Percentiles rank a stretch among this genome's conserved stretches.
Conservation (phyloP, 2,113 vertebrate species). For the Etheostoma spectabile region DNA sequence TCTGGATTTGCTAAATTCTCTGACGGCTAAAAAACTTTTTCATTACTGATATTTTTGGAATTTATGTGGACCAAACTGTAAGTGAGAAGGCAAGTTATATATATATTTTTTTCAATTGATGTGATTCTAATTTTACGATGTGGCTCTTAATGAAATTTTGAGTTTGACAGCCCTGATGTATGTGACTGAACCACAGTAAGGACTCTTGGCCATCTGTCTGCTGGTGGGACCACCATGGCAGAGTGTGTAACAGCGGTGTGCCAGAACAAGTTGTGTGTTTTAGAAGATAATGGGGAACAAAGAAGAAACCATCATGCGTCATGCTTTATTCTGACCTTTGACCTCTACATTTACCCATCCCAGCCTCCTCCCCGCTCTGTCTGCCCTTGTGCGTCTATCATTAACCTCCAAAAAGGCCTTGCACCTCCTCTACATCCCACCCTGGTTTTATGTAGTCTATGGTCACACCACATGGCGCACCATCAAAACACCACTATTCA, state of each 20-base stretch:
- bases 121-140: too few species aligned
- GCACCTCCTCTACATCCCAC: conserved; percentile 23
- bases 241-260: conserved; percentile 34
- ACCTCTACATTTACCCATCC: conserved; percentile 36
- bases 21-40: too few species aligned
- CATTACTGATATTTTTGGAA: too few species aligned
- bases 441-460: not conserved
- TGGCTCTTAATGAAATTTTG: too few species aligned
- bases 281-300: conserved; percentile 68
- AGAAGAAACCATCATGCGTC: conserved; percentile 48
- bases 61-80: too few species aligned
- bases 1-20: too few species aligned
- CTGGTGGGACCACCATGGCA: conserved; percentile 46
- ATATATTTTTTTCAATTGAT: too few species aligned
- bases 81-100: too few species aligned
- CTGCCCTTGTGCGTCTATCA: not conserved
- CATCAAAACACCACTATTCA: conserved; percentile 70
- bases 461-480: conserved; percentile 60
- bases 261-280: conserved; percentile 62
- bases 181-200: conserved; percentile 1
- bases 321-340: conserved; percentile 23
- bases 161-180: too few species aligned
- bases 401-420: conserved; percentile 33
- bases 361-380: not conserved
- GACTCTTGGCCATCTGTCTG: conserved; percentile 64